A percentile compares a stretch with the other conserved stretches of the same genome.
These are phyloP conservation scores for Trissonchulus sp. DNA, from an alignment of 2,888 invertebrate genomes.

Conservation along the genomic window DNA sequence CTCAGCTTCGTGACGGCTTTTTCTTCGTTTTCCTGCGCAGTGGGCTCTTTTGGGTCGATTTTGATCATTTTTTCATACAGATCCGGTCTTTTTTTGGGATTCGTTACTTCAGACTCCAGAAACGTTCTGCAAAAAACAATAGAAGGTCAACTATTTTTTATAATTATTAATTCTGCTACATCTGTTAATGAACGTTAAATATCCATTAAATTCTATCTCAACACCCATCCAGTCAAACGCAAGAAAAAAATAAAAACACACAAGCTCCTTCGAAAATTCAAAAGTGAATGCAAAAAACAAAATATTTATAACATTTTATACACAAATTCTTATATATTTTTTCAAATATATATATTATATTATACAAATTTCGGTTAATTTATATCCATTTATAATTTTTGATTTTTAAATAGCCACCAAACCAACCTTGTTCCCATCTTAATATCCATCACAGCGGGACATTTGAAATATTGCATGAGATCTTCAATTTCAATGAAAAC, in stretches of 20 bases:
- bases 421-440: slow-evolving; percentile 79
- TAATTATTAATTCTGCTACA: background rate
- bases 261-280: too few relatives aligned
- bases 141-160: background rate
- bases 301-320: too few relatives aligned
- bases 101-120: slow-evolving; percentile 86
- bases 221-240: too few relatives aligned
- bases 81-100: slow-evolving; percentile 73
- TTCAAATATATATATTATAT: too few relatives aligned
- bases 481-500: slow-evolving; percentile 90
- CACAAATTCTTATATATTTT: too few relatives aligned
- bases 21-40: slow-evolving; percentile 69
- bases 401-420: too few relatives aligned
- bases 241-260: too few relatives aligned
- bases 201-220: too few relatives aligned
- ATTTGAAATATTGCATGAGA: slow-evolving; percentile 76
- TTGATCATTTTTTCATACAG: slow-evolving; percentile 92
- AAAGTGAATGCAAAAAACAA: too few relatives aligned
- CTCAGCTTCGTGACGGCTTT: slow-evolving; percentile 87
- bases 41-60: slow-evolving; percentile 78
- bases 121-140: slow-evolving; percentile 63
- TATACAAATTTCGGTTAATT: too few relatives aligned
- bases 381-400: too few relatives aligned
- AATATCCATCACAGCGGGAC: slow-evolving; percentile 92
- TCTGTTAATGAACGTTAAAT: too few relatives aligned